Conservation (phyloP, 1,140 invertebrate genomes). For the Teleogryllus occipitalis region DNA sequence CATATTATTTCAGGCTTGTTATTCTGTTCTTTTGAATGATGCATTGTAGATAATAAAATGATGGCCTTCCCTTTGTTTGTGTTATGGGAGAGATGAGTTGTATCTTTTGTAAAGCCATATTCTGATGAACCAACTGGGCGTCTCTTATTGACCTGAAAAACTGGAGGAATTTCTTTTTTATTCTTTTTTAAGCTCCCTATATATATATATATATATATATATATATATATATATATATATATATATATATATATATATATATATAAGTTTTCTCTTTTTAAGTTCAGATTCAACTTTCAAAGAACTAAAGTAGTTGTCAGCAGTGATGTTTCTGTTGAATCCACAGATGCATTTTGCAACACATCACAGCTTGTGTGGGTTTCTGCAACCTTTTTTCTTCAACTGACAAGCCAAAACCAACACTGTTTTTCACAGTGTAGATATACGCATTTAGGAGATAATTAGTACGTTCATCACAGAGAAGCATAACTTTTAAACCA, state of each 20-base stretch:
- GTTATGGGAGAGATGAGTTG: too few relatives aligned
- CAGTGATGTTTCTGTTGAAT: constrained; percentile 32
- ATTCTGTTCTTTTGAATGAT: background rate
- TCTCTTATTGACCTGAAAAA: too few relatives aligned
- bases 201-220: background rate
- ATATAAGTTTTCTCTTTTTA: constrained; percentile 25
- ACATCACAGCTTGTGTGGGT: constrained; percentile 29
- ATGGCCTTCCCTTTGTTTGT: background rate
- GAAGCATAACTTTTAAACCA: constrained; percentile 31
- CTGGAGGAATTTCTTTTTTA: too few relatives aligned
- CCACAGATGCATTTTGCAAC: constrained; percentile 30
- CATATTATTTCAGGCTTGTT: background rate
- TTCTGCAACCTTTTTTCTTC: constrained; percentile 26
- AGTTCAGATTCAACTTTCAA: constrained; percentile 31
- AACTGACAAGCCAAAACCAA: constrained; percentile 14
- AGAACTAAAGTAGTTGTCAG: constrained; percentile 37
- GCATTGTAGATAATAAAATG: background rate
- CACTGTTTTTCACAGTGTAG: constrained; percentile 32
- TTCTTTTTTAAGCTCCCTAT: too few relatives aligned
- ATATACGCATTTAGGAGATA: constrained; percentile 33
- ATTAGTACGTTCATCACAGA: constrained; percentile 31
- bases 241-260: background rate
- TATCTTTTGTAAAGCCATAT: too few relatives aligned
- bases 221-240: background rate
- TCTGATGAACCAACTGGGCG: too few relatives aligned